A percentile compares a stretch with the other conserved stretches of the same genome.
phyloP scores from a whole-genome alignment of 2,888 invertebrate species.

The Amaurobius ferox region DNA sequence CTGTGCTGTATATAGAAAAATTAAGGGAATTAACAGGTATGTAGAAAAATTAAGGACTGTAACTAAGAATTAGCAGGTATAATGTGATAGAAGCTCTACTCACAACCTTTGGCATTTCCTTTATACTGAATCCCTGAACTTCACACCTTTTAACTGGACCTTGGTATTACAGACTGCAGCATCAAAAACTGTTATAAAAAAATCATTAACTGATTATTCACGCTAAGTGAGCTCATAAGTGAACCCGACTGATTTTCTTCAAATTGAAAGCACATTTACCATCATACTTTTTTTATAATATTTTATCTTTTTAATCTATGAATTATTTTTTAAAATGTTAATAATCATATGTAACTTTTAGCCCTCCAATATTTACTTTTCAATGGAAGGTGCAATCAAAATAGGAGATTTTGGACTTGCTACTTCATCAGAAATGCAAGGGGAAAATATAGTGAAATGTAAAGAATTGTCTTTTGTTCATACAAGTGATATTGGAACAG shows the following conservation, averaged over 20 bases:
- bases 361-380: conserved; percentile 95
- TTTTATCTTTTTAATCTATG: neutral
- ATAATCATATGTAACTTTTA: conserved; percentile 75
- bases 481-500: conserved; percentile 87
- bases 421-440: conserved; percentile 82
- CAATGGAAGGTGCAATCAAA: conserved; percentile 91
- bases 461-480: conserved; percentile 75
- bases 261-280: neutral
- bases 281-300: neutral
- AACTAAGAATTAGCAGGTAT: too few relatives aligned
- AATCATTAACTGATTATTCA: too few relatives aligned
- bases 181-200: too few relatives aligned
- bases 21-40: too few relatives aligned
- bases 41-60: too few relatives aligned
- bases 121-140: too few relatives aligned
- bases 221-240: neutral
- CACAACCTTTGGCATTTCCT: too few relatives aligned
- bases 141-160: too few relatives aligned
- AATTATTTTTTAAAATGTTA: too few relatives aligned
- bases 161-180: too few relatives aligned
- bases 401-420: conserved; percentile 99
- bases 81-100: too few relatives aligned
- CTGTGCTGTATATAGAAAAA: too few relatives aligned
- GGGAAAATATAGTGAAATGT: conserved; percentile 48
- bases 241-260: neutral